Conservation (phyloP, 2,888 invertebrate species). For the Xanthia togata region DNA sequence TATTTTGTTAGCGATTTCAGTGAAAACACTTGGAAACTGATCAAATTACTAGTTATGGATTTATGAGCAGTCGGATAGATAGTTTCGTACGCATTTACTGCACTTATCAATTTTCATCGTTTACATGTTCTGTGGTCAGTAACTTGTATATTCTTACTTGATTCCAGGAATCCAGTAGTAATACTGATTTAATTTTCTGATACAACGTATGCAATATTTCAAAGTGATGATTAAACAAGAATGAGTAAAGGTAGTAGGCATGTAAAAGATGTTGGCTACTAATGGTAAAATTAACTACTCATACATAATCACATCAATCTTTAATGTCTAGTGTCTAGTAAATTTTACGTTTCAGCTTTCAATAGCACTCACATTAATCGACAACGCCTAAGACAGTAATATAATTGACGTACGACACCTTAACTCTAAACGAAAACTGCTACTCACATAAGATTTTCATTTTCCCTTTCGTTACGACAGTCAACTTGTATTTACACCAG, state of each 20-base stretch:
- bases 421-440: slow-evolving; percentile 4
- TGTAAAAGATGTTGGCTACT: slow-evolving; percentile 20
- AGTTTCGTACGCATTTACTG: slow-evolving; percentile 73
- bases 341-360: slow-evolving; percentile 15
- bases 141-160: slow-evolving; percentile 64
- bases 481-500: slow-evolving; percentile 33
- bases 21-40: slow-evolving; percentile 85
- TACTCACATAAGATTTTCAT: slow-evolving; percentile 41
- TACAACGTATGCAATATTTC: slow-evolving; percentile 49
- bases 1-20: slow-evolving; percentile 85
- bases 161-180: slow-evolving; percentile 63
- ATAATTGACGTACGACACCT: slow-evolving; percentile 8
- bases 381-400: slow-evolving; percentile 5
- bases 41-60: slow-evolving; percentile 82
- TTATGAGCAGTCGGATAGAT: slow-evolving; percentile 74
- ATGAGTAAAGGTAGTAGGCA: slow-evolving; percentile 15
- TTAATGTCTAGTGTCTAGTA: background rate
- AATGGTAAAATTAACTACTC: slow-evolving; percentile 12
- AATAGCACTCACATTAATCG: slow-evolving; percentile 6
- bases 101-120: slow-evolving; percentile 73
- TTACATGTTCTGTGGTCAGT: slow-evolving; percentile 66
- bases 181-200: slow-evolving; percentile 67
- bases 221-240: slow-evolving; percentile 36
- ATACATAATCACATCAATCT: slow-evolving; percentile 10
- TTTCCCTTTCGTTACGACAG: slow-evolving; percentile 48